phyloP scores from a whole-genome alignment of 2,113 vertebrate genomes.

The Epinephelus moara region DNA sequence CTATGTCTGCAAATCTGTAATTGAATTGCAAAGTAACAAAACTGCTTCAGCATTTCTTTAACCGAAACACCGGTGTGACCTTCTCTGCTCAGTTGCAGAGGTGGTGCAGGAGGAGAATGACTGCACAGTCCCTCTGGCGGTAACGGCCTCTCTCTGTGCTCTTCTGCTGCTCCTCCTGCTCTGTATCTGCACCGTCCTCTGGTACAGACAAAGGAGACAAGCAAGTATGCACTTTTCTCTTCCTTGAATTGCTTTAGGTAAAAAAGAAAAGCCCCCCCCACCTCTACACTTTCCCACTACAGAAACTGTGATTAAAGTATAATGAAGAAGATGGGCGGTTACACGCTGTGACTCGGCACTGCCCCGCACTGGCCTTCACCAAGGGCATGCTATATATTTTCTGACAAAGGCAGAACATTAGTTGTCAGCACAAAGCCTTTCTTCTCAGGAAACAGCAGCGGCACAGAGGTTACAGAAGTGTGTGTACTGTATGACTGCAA shows the following conservation, averaged over 20 bases:
- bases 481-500: constrained; percentile 13
- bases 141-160: constrained; percentile 54
- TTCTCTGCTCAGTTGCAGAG: constrained; percentile 72
- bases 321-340: constrained; percentile 71
- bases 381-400: constrained; percentile 69
- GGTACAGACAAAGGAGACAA: constrained; percentile 66
- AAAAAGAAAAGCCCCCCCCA: constrained; percentile 10
- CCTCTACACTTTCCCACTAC: constrained; percentile 4
- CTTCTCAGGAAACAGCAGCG: constrained; percentile 33
- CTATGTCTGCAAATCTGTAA: constrained; percentile 30
- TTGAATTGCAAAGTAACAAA: constrained; percentile 32
- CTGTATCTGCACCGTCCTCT: constrained; percentile 70
- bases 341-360: constrained; percentile 55
- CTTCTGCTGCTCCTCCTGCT: constrained; percentile 74
- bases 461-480: constrained; percentile 15
- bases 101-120: constrained; percentile 56
- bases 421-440: constrained; percentile 68
- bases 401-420: constrained; percentile 70
- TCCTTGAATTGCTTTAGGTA: constrained; percentile 44
- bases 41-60: constrained; percentile 30
- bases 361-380: constrained; percentile 63
- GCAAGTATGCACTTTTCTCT: constrained; percentile 74
- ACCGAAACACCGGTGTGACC: constrained; percentile 40
- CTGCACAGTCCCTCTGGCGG: constrained; percentile 61
- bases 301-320: constrained; percentile 74